Base-by-base conservation (phyloP, 35 echinoderm and acorn worm species). In the Apostichopus parvimensis region DNA sequence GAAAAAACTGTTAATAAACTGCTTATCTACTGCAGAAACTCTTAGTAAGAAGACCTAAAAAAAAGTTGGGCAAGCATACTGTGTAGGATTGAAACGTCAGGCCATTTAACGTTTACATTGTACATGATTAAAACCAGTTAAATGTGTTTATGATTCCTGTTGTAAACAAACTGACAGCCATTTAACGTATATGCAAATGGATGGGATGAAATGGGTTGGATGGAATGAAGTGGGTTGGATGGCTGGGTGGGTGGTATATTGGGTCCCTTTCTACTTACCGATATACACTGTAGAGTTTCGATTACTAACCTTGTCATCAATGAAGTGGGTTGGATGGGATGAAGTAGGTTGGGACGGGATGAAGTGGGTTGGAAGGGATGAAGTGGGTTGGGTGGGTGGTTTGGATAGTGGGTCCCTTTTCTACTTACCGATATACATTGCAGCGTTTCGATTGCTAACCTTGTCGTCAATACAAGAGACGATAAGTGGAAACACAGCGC, bases 381-480 rank as follows among this genome's bases (percentile, higher is more conserved):
- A 68, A 18, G 64, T 45, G 64, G 64, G 18, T 18, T 68, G 64
- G 18, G 1, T 68, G 18, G 3, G 9, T 45, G 34, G 11, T 4
- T 68, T 6, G 64, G 8, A 11, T 4, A 4, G 64, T 11, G 64
- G 64, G 4, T 18, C 18, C 0, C 9, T 5, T 57, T 82, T 82
- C 23, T 3, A 89, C 95, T 90, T 61, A 94, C 95, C 95, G 23
- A 97, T 54, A 80, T 90, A 94, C 86, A 97, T 83, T 1, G 95
- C 54, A 15, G 93, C 92, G 53, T 61, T 87, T 15, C 86, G 57
- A 45, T 94, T 92, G 22, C 80, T 92, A 34, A 97, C 93, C 54
- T 90, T 92, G 23, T 97, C 95, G 77, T 97, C 95, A 9, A 97
- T 94, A 53, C 91, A 97, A 4, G 95, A 94, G 6, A 94, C 92